Evolutionary conservation across 2,888 invertebrate genomes (phyloP), one percentile per base, ranked within the genome.

Genomic region (Coronaproctus castanopsis): DNA sequence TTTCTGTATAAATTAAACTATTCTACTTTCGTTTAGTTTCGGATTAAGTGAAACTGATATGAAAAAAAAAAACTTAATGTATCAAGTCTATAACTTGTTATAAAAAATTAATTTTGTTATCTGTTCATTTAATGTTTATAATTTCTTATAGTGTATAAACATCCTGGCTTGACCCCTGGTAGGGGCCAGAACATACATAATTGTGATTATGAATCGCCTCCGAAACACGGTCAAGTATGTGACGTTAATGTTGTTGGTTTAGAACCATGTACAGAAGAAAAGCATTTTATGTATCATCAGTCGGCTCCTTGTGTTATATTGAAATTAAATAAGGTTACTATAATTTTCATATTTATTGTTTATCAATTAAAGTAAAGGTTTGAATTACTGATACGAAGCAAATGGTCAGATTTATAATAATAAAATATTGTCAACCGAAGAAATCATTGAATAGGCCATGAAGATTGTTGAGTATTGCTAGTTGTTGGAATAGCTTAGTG

Each of bases 241-340:
- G 82, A 84, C 68, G 88, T 93, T 57, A 85, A 92, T 68, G 82
- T 91, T 57, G 80, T 83, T 67, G 76, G 80, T n/a, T 62, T 65
- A 8, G 87, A 88, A 79, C 83, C 83, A 0, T 96, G 95, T 72
- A 83, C 82, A 14, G 81, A 82, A 66, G 86, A 86, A 64, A 85
- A 90, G 68, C 78, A 82, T 67, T 98, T 85, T 72, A 92, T 89
- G 62, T 97, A 89, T 73, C 85, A 88, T 70, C 83, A 84, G 69
- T 92, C 91, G 52, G 82, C 85, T 21, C 97, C 97, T 0, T 98
- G 98, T 73, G 79, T 97, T 64, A 85, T 96, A 70, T 77, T 98
- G 60, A 97, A 97, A 71, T 76, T 98, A 51, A 98, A 98, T 75
- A 91, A 87, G 74, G 80, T 81, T 66, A 61, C 54, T 59, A 49